phyloP scores from a whole-genome alignment of 2,113 vertebrate species.

The Limnothrissa miodon region DNA sequence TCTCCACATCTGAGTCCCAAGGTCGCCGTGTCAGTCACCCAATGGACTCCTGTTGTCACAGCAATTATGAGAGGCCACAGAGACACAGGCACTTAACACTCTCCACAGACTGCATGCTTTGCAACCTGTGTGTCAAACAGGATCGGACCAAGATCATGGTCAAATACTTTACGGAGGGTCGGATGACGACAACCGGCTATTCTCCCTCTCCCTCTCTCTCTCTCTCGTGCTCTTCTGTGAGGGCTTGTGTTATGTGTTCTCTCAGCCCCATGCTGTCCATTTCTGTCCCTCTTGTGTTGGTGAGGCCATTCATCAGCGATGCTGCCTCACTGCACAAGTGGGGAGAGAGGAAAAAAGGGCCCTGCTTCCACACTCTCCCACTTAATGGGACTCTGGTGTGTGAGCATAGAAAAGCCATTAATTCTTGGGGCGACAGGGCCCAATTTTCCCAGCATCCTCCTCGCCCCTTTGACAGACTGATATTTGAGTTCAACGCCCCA shows the following conservation, averaged over 20 bases:
- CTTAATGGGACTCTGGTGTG: conserved; percentile 61
- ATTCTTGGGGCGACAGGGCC: conserved; percentile 56
- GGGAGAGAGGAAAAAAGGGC: conserved; percentile 42
- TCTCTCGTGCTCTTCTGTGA: conserved; percentile 40
- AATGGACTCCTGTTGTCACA: conserved; percentile 1
- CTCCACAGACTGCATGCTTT: neutral
- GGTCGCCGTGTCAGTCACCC: neutral
- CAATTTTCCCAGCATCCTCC: conserved; percentile 61
- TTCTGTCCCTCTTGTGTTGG: conserved; percentile 3
- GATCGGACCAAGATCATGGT: neutral
- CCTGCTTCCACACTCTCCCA: conserved; percentile 55
- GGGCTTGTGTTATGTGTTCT: neutral
- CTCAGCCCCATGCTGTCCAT: neutral
- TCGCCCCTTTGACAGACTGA: conserved; percentile 62
- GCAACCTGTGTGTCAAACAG: neutral
- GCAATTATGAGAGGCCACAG: conserved; percentile 3
- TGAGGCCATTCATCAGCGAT: neutral
- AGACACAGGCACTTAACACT: neutral
- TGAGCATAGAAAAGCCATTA: conserved; percentile 54
- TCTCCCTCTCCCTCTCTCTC: neutral
- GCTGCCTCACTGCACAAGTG: conserved; percentile 34
- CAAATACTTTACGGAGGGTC: neutral
- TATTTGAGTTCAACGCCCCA: conserved; percentile 54
- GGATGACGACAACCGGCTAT: neutral
- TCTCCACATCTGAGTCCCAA: neutral